Percentiles rank a stretch among this genome's conserved stretches.
Conservation (phyloP, 1,140 invertebrate species). For the Teleopsis dalmanni region DNA sequence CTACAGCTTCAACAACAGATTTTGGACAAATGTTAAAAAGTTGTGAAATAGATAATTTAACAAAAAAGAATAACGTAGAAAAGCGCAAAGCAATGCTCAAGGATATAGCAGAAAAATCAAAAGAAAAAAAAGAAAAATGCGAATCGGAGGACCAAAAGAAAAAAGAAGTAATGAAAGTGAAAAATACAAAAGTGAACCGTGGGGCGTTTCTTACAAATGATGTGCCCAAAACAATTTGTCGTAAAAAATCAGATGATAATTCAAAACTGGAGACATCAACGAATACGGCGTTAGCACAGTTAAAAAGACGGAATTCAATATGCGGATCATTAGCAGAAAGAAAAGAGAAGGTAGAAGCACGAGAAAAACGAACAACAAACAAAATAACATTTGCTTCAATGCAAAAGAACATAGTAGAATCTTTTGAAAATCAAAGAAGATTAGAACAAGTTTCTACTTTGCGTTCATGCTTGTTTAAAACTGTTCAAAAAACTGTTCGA, state of each 20-base stretch:
- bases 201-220: conserved; percentile 25
- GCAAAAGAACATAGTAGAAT: conserved; percentile 19
- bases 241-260: neutral
- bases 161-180: conserved; percentile 4
- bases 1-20: neutral
- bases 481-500: neutral
- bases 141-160: neutral
- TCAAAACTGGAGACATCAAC: conserved; percentile 2
- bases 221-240: conserved; percentile 7
- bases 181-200: conserved; percentile 20
- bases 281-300: neutral
- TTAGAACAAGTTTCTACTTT: neutral
- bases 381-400: conserved; percentile 30
- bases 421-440: conserved; percentile 1
- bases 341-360: conserved; percentile 16
- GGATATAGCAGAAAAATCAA: conserved; percentile 18
- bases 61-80: conserved; percentile 12
- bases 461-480: conserved; percentile 1
- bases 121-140: conserved; percentile 10
- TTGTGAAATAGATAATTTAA: conserved; percentile 9
- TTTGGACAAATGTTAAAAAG: neutral
- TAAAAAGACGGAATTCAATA: conserved; percentile 1
- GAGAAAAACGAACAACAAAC: conserved; percentile 28
- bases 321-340: conserved; percentile 14
- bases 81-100: conserved; percentile 27